Percentiles rank a stretch among this genome's conserved stretches.
phyloP scores from a whole-genome alignment of 2,113 vertebrate genomes.

The Carassius gibelio region DNA sequence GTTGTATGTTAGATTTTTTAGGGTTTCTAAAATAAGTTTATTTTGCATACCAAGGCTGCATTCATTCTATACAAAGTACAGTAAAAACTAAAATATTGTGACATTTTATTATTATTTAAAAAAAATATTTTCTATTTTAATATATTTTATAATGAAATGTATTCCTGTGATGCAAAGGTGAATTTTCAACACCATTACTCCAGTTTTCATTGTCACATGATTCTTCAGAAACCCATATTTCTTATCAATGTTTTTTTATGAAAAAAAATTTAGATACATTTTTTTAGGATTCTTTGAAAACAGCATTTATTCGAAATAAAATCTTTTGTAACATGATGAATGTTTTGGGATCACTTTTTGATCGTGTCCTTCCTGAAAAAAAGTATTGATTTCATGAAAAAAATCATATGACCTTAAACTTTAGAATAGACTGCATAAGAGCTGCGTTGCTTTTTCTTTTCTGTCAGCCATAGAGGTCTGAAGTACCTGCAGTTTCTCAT shows the following conservation, averaged over 20 bases:
- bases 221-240: background rate
- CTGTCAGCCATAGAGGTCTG: background rate
- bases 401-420: background rate
- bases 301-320: background rate
- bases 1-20: background rate
- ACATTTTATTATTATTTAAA: background rate
- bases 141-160: background rate
- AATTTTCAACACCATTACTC: background rate
- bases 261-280: background rate
- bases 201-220: background rate
- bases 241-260: no score
- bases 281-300: no score
- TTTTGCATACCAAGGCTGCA: background rate
- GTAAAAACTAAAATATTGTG: background rate
- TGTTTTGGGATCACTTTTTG: background rate
- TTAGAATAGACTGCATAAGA: background rate
- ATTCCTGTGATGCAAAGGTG: background rate
- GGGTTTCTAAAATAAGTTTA: background rate
- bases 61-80: background rate
- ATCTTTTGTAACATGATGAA: background rate
- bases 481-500: conserved; percentile 12
- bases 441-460: background rate
- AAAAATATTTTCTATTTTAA: background rate
- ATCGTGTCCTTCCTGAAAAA: background rate
- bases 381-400: background rate